phyloP scores from a whole-genome alignment of 2,113 vertebrate species.

The Cyrtonyx montezumae region DNA sequence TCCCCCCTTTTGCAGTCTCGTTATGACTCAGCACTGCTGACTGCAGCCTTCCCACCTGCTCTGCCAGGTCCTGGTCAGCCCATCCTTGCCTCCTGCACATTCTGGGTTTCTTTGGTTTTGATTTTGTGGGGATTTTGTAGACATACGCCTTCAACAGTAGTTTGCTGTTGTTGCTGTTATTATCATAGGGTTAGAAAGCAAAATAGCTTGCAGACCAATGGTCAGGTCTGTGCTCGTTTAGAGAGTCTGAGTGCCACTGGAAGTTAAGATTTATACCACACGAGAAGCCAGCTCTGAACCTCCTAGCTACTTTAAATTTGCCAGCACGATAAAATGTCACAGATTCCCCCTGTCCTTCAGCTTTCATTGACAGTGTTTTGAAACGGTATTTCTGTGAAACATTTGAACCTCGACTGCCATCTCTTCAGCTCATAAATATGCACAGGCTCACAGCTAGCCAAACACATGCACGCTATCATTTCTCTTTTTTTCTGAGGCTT shows the following conservation, averaged over 20 bases:
- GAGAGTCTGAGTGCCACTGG: neutral
- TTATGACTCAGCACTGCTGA: neutral
- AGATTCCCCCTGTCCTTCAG: neutral
- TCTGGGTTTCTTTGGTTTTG: neutral
- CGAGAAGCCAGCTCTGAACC: neutral
- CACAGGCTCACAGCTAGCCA: neutral
- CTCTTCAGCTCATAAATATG: neutral
- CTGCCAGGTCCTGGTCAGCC: neutral
- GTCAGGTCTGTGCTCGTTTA: neutral
- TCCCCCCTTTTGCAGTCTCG: neutral
- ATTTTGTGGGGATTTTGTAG: neutral
- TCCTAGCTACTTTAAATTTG: neutral
- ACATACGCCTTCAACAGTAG: neutral
- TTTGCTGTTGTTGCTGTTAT: neutral
- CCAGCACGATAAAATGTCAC: neutral
- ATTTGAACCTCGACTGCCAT: slow-evolving; percentile 9
- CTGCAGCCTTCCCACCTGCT: neutral
- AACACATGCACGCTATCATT: fast-evolving
- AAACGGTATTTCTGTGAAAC: neutral
- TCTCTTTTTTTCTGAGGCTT: neutral
- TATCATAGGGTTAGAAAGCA: neutral
- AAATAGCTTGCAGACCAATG: neutral
- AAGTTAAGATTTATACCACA: neutral
- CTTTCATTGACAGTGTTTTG: neutral
- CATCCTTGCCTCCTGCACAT: neutral